Base-by-base conservation (phyloP, 2,113 vertebrate species). In the Abramis brama region DNA sequence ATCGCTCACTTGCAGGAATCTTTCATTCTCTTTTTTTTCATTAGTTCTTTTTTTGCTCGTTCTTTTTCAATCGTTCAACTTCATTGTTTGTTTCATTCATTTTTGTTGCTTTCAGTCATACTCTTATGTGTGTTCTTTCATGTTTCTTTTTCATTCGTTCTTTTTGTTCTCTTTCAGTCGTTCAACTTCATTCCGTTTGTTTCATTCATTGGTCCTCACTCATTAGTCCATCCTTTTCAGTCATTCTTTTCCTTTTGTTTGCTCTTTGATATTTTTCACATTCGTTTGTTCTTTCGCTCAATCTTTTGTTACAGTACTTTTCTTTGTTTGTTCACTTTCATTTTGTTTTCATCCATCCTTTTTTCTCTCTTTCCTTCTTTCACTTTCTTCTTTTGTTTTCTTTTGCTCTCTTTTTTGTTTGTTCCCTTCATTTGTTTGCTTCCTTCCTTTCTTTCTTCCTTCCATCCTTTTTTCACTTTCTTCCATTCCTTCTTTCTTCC, bases 1-100 rank as follows among this genome's bases (percentile, higher is more conserved):
- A 79, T 55, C 59, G 84, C 75, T 79, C 30, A 79, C 45, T 19
- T 59, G 52, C 25, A 52, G 17, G 47, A 68, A n/a, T 60, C 2
- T 55, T 33, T 36, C 25, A 6, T 36, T 36, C 10, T 57, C 23
- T 30, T 59, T 23, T 36, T 39, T 27, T 30, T 43, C 15, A 23
- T 27, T 45, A 36, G 21, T 62, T 79, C 10, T 79, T 15, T 36
- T 39, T 60, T 15, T 8, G 50, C 39, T 79, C 2, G 0, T 79
- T 74, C n/a, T 74, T 23, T 47, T 75, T 47, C 23, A n/a, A 25
- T 75, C 4, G 6, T 57, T 57, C 6, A 19, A 21, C 55, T 57
- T 57, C 19, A 57, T 21, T 57, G 55, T 50, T 50, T 50, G 47
- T 57, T 57, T 21, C 6, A 23, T 57, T 57, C 36, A 12, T n/a